Conservation (phyloP, 2,888 invertebrate species). For the Andrena flavipes region DNA sequence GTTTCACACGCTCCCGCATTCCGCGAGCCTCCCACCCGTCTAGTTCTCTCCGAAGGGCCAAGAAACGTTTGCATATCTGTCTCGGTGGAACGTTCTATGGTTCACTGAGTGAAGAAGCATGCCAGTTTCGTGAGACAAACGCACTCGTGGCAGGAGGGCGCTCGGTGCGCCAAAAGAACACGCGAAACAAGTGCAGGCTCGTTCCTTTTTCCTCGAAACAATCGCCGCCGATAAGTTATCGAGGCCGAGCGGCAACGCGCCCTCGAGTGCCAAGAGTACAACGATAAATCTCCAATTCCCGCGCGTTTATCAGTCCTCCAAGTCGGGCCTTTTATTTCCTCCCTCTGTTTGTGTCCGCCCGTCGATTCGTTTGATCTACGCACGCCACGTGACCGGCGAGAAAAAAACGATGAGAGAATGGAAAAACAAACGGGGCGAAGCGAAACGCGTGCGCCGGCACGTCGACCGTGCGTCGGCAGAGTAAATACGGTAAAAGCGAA, state of each 20-base stretch:
- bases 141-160: not conserved
- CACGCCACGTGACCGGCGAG: conserved; percentile 1
- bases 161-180: not conserved
- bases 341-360: not conserved
- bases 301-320: conserved; percentile 35
- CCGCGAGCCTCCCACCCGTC: not conserved
- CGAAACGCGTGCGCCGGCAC: conserved; percentile 3
- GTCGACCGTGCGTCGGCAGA: not conserved
- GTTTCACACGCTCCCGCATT: conserved; percentile 1
- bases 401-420: not conserved
- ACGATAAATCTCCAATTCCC: conserved; percentile 55
- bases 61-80: not conserved
- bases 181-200: not conserved
- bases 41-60: not conserved
- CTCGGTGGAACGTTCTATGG: not conserved
- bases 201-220: conserved; percentile 21
- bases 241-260: conserved; percentile 33
- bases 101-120: not conserved
- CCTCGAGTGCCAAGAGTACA: conserved; percentile 27
- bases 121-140: not conserved
- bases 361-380: conserved; percentile 37
- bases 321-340: not conserved
- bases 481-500: conserved; percentile 13
- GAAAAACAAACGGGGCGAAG: conserved; percentile 2
- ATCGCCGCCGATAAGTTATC: conserved; percentile 58